Evolutionary conservation across 2,797 vertebrate genomes (phyloP), one percentile per base, ranked within the genome.

Genomic region (Falco naumanni): DNA sequence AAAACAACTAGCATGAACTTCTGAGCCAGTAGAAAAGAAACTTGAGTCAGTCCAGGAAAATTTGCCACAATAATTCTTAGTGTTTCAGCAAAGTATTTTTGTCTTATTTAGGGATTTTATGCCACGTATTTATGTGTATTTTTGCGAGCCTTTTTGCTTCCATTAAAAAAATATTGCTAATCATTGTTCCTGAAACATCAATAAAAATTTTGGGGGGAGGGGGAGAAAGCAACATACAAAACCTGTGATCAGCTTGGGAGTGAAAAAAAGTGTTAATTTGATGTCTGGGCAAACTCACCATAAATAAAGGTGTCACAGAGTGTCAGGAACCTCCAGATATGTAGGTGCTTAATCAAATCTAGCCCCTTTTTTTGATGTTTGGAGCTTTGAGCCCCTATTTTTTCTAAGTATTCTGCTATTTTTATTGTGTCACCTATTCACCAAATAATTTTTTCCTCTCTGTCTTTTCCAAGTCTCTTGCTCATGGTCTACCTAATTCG

Each of bases 41-140:
- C 34, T 66, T 66, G 43, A 82, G 54, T 79, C 56, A 69, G 26
- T 78, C 48, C 72, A 83, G 80, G 84, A 77, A 81, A 96, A 77
- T 7, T 80, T 13, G 70, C 81, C 19, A 14, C 88, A 89, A 19
- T 79, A 82, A 63, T 54, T 91, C 74, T 72, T 19, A 29, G 34
- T 74, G 31, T 82, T 94, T 79, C 66, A 59, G 80, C 33, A 19
- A 43, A 84, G 51, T 89, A 56, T 92, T 96, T 94, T 48, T 84
- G 48, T 63, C 28, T 74, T 89, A 33, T 77, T 93, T 77, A 15
- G 45, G 34, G 22, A 47, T 68, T 87, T 87, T 29, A 25, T 92
- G 86, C 74, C 12, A 9, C 4, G 6, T 90, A 53, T 53, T 61
- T 87, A 6, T n/a, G 6, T 77, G 20, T 61, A 7, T 53, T 84